Percentiles rank a stretch among this genome's conserved stretches.
These are phyloP conservation scores for Distichodus sexfasciatus DNA, from an alignment of 2,797 vertebrate genomes.

Conservation along the genomic window DNA sequence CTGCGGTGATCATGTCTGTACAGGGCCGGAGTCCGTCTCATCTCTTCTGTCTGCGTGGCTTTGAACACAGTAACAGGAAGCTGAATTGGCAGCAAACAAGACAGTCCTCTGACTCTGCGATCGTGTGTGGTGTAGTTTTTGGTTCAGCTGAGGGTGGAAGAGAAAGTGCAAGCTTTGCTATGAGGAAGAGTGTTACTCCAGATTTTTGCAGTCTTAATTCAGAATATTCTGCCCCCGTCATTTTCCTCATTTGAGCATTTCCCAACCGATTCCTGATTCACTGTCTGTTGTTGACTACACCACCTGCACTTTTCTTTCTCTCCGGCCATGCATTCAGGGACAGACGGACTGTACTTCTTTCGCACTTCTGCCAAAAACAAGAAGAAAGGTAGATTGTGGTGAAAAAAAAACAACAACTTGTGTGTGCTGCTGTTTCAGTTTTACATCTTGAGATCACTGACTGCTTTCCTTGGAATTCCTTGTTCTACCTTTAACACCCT, in stretches of 20 bases:
- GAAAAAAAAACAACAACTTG: neutral
- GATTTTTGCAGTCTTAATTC: neutral
- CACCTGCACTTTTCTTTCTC: neutral
- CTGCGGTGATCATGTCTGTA: neutral
- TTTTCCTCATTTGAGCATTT: neutral
- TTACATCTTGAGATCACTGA: neutral
- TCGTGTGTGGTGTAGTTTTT: too few species aligned
- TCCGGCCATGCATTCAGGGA: constrained; percentile 73
- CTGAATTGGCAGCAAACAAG: neutral
- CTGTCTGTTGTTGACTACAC: constrained; percentile 1
- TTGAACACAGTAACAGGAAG: too few species aligned
- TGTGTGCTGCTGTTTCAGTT: neutral
- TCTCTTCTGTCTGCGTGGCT: neutral
- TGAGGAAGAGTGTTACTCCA: too few species aligned
- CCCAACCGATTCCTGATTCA: neutral
- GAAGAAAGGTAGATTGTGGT: constrained; percentile 82
- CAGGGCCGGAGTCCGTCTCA: neutral
- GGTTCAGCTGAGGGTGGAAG: too few species aligned
- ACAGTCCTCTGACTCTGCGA: neutral
- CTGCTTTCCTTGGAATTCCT: neutral
- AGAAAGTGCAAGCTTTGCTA: too few species aligned
- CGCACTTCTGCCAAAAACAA: constrained; percentile 90
- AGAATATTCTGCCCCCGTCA: neutral
- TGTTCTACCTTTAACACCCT: neutral
- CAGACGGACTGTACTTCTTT: constrained; percentile 89